These are phyloP conservation scores for Epinephelus malabaricus DNA, from an alignment of 2,797 vertebrate species.

Conservation along the genomic window DNA sequence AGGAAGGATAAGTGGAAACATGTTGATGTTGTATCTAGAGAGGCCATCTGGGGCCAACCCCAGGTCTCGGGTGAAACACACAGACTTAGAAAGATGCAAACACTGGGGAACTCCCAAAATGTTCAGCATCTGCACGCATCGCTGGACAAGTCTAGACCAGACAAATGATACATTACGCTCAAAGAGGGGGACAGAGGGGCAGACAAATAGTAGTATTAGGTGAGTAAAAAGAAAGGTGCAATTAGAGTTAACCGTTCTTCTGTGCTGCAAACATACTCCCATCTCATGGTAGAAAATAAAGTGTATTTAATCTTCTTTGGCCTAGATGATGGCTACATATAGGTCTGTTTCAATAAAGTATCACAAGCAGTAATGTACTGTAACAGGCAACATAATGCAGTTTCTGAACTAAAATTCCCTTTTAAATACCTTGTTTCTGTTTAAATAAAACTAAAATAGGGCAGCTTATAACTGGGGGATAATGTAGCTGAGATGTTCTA, in stretches of 20 bases:
- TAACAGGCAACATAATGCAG: background rate
- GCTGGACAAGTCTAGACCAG: constrained; percentile 79
- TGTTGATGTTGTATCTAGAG: constrained; percentile 49
- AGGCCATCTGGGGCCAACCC: constrained; percentile 53
- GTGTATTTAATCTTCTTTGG: background rate
- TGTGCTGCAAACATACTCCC: constrained; percentile 28
- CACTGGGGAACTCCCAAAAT: constrained; percentile 77
- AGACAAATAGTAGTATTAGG: constrained; percentile 62
- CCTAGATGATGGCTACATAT: background rate
- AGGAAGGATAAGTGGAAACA: constrained; percentile 66
- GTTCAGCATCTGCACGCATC: constrained; percentile 62
- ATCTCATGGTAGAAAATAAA: constrained; percentile 20
- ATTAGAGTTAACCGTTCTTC: constrained; percentile 52
- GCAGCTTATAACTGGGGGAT: background rate
- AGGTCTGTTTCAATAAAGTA: background rate
- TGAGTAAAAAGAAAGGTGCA: constrained; percentile 48
- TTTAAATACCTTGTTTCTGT: background rate
- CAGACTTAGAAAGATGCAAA: constrained; percentile 50
- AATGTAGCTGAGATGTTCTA: background rate
- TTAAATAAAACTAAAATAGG: background rate
- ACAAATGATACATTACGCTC: constrained; percentile 67
- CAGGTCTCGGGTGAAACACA: constrained; percentile 37
- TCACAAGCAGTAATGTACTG: background rate
- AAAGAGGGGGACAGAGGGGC: constrained; percentile 57
- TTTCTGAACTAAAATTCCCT: background rate